Evolutionary conservation across 2,888 invertebrate genomes (phyloP).

Genomic region (Trachelus stipa): DNA sequence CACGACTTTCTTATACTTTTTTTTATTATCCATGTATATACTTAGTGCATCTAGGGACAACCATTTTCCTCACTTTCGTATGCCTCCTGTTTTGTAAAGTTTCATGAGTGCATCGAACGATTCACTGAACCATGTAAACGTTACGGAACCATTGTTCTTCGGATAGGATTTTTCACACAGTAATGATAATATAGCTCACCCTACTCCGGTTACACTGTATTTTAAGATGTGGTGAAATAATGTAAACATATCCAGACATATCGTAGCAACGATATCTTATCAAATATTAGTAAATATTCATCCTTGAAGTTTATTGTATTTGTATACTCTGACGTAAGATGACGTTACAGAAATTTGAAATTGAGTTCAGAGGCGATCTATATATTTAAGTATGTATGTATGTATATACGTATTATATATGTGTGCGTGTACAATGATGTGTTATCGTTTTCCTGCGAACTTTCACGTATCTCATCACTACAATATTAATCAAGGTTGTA

Average conservation of each 20-base stretch:
- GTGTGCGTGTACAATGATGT: background rate
- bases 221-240: background rate
- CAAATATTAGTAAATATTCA: background rate
- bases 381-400: background rate
- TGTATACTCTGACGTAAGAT: background rate
- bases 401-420: background rate
- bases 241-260: background rate
- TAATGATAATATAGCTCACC: background rate
- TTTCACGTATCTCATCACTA: background rate
- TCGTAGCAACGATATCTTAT: background rate
- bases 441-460: background rate
- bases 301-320: background rate
- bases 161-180: background rate
- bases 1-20: background rate
- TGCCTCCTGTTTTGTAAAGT: background rate
- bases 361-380: background rate
- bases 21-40: background rate
- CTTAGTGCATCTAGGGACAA: background rate
- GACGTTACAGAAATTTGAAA: background rate
- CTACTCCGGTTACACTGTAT: background rate
- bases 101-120: background rate
- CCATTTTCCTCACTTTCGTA: background rate
- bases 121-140: background rate
- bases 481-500: background rate
- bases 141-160: background rate